A percentile compares a stretch with the other conserved stretches of the same genome.
These are phyloP conservation scores for Meganola albula DNA, from an alignment of 2,888 invertebrate species.

Conservation along the genomic window DNA sequence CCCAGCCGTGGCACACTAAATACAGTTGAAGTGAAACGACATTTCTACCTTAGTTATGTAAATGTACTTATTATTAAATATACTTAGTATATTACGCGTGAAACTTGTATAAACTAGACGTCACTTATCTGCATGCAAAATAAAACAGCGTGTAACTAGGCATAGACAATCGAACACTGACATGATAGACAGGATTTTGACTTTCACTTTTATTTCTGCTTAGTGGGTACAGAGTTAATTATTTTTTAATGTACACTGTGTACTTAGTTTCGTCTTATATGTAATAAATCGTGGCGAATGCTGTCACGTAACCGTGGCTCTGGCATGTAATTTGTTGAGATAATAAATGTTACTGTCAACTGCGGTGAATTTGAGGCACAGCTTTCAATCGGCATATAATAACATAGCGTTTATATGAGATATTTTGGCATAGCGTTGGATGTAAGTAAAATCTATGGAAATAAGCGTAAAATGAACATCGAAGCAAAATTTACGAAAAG, in stretches of 20 bases:
- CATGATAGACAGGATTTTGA: conserved; percentile 22
- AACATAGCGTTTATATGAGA: no score
- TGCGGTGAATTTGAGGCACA: conserved; percentile 9
- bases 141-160: conserved; percentile 3
- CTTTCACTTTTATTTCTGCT: conserved; percentile 24
- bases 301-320: conserved; percentile 16
- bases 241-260: conserved; percentile 20
- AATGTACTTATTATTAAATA: no score
- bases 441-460: no score
- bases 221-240: conserved; percentile 22
- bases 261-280: conserved; percentile 4
- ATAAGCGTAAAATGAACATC: no score
- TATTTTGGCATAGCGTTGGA: no score
- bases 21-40: no score
- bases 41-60: no score
- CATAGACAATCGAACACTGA: conserved; percentile 15
- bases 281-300: conserved; percentile 14
- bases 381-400: no score
- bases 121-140: conserved; percentile 5
- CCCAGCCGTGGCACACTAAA: no score
- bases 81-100: no score
- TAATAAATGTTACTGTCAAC: conserved; percentile 9
- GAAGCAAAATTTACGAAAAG: no score
- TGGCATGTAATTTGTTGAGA: conserved; percentile 17
- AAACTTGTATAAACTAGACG: no score